phyloP scores from a whole-genome alignment of 2,888 invertebrate genomes.

The Platerodrilus igneus region DNA sequence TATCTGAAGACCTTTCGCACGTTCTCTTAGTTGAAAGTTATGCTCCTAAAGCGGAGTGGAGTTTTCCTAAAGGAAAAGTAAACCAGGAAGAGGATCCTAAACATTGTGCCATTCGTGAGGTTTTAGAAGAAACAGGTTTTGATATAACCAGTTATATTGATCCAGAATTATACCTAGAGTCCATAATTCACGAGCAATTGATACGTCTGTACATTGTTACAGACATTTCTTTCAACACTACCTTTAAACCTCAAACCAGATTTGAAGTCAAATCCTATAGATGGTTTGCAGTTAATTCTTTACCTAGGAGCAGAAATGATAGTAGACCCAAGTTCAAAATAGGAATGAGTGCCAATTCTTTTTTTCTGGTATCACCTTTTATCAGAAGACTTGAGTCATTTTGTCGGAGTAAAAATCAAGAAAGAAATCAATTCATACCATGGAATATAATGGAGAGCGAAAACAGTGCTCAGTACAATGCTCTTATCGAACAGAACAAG shows the following conservation, averaged over 20 bases:
- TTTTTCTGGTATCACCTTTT: slow-evolving; percentile 95
- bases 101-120: slow-evolving; percentile 92
- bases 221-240: slow-evolving; percentile 62
- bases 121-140: slow-evolving; percentile 95
- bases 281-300: slow-evolving; percentile 86
- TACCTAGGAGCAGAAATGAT: slow-evolving; percentile 83
- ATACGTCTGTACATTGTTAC: slow-evolving; percentile 79
- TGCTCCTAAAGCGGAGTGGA: slow-evolving; percentile 89
- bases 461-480: slow-evolving; percentile 22
- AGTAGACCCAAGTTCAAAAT: slow-evolving; percentile 78
- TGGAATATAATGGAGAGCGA: slow-evolving; percentile 56
- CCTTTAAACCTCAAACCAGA: slow-evolving; percentile 78
- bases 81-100: slow-evolving; percentile 92
- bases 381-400: slow-evolving; percentile 77
- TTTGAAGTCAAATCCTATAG: slow-evolving; percentile 91
- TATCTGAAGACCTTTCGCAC: slow-evolving; percentile 74
- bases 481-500: slow-evolving; percentile 17
- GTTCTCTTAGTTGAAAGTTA: slow-evolving; percentile 86
- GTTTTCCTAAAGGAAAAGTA: slow-evolving; percentile 98
- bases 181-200: slow-evolving; percentile 83
- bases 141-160: slow-evolving; percentile 80
- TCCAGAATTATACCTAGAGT: slow-evolving; percentile 82
- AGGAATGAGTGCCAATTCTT: slow-evolving; percentile 81
- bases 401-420: slow-evolving; percentile 53
- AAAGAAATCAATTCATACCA: slow-evolving; percentile 57